A percentile compares a stretch with the other conserved stretches of the same genome.
Evolutionary conservation across 2,888 invertebrate genomes (phyloP).

Genomic region (Patella pellucida): DNA sequence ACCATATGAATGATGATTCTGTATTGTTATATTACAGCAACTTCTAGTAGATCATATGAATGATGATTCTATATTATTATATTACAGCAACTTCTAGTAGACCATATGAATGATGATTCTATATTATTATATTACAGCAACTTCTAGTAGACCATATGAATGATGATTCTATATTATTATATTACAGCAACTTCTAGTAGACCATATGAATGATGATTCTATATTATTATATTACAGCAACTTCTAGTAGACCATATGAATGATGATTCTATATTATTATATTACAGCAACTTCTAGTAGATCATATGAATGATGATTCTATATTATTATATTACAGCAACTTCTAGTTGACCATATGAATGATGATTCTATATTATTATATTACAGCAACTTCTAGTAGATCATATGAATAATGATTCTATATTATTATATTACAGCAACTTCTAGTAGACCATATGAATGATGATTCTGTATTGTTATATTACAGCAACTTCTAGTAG

Average conservation of each 20-base stretch:
- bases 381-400: conserved; percentile 83
- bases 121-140: conserved; percentile 80
- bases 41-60: conserved; percentile 89
- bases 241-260: conserved; percentile 89
- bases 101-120: conserved; percentile 88
- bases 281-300: conserved; percentile 83
- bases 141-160: conserved; percentile 89
- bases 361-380: conserved; percentile 85
- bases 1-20: conserved; percentile 88
- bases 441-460: conserved; percentile 89
- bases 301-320: conserved; percentile 88
- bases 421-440: conserved; percentile 80
- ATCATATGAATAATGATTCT: conserved; percentile 88
- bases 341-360: conserved; percentile 89
- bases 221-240: conserved; percentile 80
- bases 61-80: conserved; percentile 85
- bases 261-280: conserved; percentile 85
- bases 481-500: conserved; percentile 83
- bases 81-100: conserved; percentile 83
- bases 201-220: conserved; percentile 88
- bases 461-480: conserved; percentile 85
- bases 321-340: conserved; percentile 80
- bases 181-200: conserved; percentile 83
- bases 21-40: conserved; percentile 81
- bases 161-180: conserved; percentile 85